A percentile compares a stretch with the other conserved stretches of the same genome.
These are phyloP conservation scores for Varanus salvator DNA, from an alignment of 2,113 vertebrate genomes.

Conservation along the genomic window DNA sequence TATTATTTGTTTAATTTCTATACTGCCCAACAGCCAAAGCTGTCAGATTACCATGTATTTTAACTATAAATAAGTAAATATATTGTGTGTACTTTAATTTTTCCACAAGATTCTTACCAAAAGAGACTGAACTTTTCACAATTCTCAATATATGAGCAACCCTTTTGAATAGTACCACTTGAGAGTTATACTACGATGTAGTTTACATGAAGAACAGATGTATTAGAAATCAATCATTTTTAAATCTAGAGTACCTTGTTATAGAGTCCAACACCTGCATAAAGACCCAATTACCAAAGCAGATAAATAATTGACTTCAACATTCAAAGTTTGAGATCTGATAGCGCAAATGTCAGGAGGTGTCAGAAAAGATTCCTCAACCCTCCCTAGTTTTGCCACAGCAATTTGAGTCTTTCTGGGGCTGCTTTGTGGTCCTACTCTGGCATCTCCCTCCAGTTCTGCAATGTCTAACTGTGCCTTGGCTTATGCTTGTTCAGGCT, in stretches of 20 bases:
- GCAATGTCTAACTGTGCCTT: no score
- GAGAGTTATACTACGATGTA: not conserved
- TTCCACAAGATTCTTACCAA: not conserved
- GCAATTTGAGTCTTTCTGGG: no score
- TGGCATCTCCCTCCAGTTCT: no score
- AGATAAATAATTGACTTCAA: not conserved
- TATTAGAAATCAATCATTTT: not conserved
- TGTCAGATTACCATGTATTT: not conserved
- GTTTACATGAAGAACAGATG: not conserved
- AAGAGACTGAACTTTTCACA: not conserved
- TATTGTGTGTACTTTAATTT: not conserved
- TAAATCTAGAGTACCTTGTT: not conserved
- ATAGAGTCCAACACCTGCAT: not conserved
- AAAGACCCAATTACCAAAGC: not conserved
- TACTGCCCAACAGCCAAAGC: no score
- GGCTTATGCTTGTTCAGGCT: no score
- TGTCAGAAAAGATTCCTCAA: no score
- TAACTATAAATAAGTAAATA: not conserved
- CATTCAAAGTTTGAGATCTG: not conserved
- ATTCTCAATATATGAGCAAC: no score
- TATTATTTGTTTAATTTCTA: no score
- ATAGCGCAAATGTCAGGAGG: not conserved
- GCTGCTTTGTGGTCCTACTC: no score
- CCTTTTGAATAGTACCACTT: not conserved
- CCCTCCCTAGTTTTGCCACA: no score